These are phyloP conservation scores for Delphinapterus leucas DNA, from an alignment of 2,113 vertebrate genomes.

Conservation along the genomic window DNA sequence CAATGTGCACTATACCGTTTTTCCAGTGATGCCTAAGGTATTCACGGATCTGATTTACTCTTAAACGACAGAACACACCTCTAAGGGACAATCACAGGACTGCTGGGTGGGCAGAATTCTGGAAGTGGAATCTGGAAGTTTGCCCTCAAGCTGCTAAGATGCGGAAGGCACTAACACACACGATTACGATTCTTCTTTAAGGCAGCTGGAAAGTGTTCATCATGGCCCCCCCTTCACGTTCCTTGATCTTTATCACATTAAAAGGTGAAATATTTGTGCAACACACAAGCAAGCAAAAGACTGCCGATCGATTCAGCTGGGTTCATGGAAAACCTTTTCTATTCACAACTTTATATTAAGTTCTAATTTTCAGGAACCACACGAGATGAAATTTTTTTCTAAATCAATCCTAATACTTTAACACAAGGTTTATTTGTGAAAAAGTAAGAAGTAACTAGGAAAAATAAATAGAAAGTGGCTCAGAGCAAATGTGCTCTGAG, in stretches of 20 bases:
- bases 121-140: too few species aligned
- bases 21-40: rapidly evolving
- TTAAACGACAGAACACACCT: too few species aligned
- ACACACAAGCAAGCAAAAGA: neutral
- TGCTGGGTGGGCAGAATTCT: neutral
- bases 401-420: neutral
- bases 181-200: rapidly evolving
- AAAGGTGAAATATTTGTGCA: neutral
- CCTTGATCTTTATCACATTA: neutral
- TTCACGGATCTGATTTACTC: too few species aligned
- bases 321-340: too few species aligned
- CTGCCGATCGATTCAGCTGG: neutral
- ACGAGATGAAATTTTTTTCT: neutral
- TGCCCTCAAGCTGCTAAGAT: neutral
- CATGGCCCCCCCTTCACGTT: rapidly evolving
- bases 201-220: neutral
- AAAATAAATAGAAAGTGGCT: neutral
- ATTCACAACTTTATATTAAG: neutral
- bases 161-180: neutral
- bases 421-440: neutral
- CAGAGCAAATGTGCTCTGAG: too few species aligned
- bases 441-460: neutral
- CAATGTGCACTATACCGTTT: rapidly evolving
- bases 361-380: neutral
- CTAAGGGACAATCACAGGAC: rapidly evolving